These are phyloP conservation scores for Ophioninae sp. DNA, from an alignment of 2,888 invertebrate species.

Conservation along the genomic window DNA sequence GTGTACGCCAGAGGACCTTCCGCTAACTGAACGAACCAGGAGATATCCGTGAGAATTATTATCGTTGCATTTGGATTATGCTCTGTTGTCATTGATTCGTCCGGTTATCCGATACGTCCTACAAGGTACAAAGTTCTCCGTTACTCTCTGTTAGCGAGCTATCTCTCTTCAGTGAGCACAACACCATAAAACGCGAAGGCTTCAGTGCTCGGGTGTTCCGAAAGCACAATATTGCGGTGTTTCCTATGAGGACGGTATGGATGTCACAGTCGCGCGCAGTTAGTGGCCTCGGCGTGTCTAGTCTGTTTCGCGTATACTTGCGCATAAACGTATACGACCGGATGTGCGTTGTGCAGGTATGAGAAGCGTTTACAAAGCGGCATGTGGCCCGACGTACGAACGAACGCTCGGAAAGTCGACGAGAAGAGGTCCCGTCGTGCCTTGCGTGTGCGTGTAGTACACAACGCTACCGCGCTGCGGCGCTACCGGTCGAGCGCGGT, in stretches of 20 bases:
- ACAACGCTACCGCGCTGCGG: conserved; percentile 21
- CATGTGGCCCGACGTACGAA: conserved; percentile 2
- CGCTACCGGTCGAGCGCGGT: neutral
- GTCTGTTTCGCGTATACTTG: conserved; percentile 10
- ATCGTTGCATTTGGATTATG: neutral
- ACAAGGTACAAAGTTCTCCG: neutral
- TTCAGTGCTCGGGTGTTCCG: conserved; percentile 69
- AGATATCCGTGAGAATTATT: neutral
- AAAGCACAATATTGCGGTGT: conserved; percentile 72
- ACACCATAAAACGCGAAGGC: conserved; percentile 72
- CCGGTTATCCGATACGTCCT: neutral
- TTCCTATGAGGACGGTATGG: conserved; percentile 26
- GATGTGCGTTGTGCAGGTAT: conserved; percentile 5
- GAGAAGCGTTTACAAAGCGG: conserved; percentile 16
- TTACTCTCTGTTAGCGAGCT: neutral
- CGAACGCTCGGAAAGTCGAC: conserved; percentile 6
- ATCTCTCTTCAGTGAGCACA: conserved; percentile 32
- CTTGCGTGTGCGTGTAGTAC: conserved; percentile 19
- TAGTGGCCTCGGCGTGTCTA: conserved; percentile 20
- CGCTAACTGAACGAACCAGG: neutral
- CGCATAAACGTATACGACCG: conserved; percentile 5
- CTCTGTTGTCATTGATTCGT: neutral
- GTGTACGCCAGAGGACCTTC: no score
- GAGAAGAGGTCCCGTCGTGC: conserved; percentile 1
- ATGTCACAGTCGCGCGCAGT: conserved; percentile 17